Conservation (phyloP, 1,140 invertebrate species). For the Stenopsyche tienmushanensis region DNA sequence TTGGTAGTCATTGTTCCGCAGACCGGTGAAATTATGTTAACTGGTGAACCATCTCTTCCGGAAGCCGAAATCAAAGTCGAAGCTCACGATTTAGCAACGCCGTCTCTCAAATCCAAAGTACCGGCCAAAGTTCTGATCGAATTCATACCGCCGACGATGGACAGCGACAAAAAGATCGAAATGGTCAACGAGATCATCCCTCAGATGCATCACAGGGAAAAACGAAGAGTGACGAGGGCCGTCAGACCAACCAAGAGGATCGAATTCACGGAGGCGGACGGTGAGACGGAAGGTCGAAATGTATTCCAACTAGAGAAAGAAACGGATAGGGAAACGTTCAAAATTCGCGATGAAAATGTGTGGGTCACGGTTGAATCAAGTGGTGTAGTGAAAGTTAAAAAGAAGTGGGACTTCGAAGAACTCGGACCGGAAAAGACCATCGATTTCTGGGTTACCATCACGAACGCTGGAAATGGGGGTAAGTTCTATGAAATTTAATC, state of each 20-base stretch:
- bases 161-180: constrained; percentile 47
- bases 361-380: constrained; percentile 92
- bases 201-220: constrained; percentile 64
- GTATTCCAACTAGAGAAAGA: constrained; percentile 91
- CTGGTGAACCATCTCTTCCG: constrained; percentile 69
- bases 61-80: constrained; percentile 71
- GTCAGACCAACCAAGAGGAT: constrained; percentile 89
- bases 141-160: constrained; percentile 61
- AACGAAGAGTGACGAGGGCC: constrained; percentile 80
- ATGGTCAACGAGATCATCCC: constrained; percentile 58
- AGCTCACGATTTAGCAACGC: constrained; percentile 78
- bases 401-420: constrained; percentile 96
- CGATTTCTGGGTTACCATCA: constrained; percentile 94
- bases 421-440: constrained; percentile 94
- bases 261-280: constrained; percentile 89
- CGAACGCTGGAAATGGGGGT: constrained; percentile 83
- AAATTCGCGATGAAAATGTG: constrained; percentile 88
- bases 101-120: constrained; percentile 64
- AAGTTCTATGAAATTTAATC: constrained; percentile 49
- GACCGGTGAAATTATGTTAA: constrained; percentile 83
- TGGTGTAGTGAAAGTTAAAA: constrained; percentile 88
- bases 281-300: constrained; percentile 80
- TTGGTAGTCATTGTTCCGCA: constrained; percentile 85
- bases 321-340: constrained; percentile 88
- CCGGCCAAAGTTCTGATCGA: constrained; percentile 75